Evolutionary conservation across 2,113 vertebrate genomes (phyloP), one percentile per base, ranked within the genome.

Genomic region (Pao palembangensis): DNA sequence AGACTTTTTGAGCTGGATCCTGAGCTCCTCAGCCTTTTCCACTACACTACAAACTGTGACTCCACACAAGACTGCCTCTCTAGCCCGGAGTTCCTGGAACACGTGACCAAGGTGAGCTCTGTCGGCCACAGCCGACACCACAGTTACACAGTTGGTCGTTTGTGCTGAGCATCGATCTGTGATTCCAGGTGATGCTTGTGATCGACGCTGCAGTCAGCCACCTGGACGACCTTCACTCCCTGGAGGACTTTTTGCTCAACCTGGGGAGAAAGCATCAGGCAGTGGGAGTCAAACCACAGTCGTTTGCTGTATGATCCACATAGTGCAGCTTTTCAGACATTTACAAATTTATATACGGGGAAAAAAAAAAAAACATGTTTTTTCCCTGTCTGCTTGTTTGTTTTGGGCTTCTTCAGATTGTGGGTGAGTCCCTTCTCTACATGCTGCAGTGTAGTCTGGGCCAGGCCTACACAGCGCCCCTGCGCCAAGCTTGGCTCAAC

Each of bases 1-100:
- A 98, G 96, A 82, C 83, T 98, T 61, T 96, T 98, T 88, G 93
- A 96, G 80, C 83, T 98, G 90, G 94, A 98, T 60, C 95, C 96
- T 12, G 88, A 82, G 20, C 89, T 98, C 43, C 88, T 95, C 78
- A 86, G 77, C 64, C 93, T 98, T 74, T 98, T 98, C 88, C 89
- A 92, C 85, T 97, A 96, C 77, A 93, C 90, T 49, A 92, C 91
- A 79, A 92, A 92, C 71, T 95, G 94, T 85, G 85, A 90, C 74
- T 93, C 91, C 62, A 86, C 90, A 10, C 90, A 94, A 78, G 94
- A 95, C 78, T 96, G 94, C 69, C 92, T 98, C 28, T 93, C 93
- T 5, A 93, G 92, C 62, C 93, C 94, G 0, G 93, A 94, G 86
- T 98, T 98, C 84, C 86, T 95, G 86, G 94, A 95, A 55, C 95